Conservation (phyloP, 2,888 invertebrate species). For the Germaria angustata region DNA sequence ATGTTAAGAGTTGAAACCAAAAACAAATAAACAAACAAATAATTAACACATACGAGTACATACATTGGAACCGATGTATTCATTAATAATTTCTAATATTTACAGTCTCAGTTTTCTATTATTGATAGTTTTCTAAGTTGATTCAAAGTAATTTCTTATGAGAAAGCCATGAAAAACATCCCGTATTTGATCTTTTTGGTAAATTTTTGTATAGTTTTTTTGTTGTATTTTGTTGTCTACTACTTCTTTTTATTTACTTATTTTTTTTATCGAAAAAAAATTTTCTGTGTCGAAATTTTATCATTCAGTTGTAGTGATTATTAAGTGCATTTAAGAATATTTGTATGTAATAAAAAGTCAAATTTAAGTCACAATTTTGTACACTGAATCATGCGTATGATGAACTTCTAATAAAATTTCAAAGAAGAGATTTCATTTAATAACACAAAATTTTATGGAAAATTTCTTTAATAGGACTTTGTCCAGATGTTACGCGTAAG, state of each 20-base stretch:
- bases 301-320: constrained; percentile 12
- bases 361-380: constrained; percentile 34
- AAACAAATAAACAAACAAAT: background rate
- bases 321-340: constrained; percentile 33
- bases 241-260: background rate
- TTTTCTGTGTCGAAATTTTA: background rate
- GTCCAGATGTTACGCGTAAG: too few species aligned
- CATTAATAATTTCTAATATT: background rate
- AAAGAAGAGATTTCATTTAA: background rate
- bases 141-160: too few species aligned
- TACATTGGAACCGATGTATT: background rate
- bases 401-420: constrained; percentile 16
- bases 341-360: background rate
- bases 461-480: background rate
- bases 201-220: background rate
- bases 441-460: background rate
- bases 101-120: background rate
- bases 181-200: background rate
- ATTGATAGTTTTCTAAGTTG: background rate
- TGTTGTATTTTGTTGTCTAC: background rate
- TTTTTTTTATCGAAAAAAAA: background rate
- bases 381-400: background rate
- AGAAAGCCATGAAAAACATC: background rate
- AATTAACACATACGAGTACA: too few species aligned
- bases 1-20: background rate